phyloP scores from a whole-genome alignment of 2,797 vertebrate genomes.

The Oryzias dopingdopingensis region DNA sequence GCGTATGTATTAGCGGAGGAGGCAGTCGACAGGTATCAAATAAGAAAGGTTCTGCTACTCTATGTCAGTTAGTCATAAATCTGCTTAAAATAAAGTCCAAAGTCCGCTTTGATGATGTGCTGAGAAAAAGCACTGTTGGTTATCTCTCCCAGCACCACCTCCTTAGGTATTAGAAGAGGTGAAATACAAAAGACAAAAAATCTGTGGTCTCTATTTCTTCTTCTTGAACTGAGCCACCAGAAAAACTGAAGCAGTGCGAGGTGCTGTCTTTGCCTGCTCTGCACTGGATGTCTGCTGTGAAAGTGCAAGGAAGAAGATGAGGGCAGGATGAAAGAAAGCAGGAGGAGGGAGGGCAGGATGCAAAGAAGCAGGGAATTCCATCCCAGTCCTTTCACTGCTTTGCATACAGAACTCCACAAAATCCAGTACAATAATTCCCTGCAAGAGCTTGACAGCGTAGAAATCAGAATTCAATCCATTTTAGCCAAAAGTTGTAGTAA shows the following conservation, averaged over 20 bases:
- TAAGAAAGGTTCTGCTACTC: slow-evolving; percentile 1
- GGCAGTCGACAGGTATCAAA: slow-evolving; percentile 17
- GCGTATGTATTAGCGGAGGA: slow-evolving; percentile 15
- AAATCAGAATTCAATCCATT: slow-evolving; percentile 31
- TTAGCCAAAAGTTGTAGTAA: slow-evolving; percentile 21
- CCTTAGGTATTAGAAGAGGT: slow-evolving; percentile 13
- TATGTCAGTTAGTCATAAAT: slow-evolving; percentile 26
- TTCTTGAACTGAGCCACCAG: slow-evolving; percentile 44
- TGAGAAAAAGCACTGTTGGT: slow-evolving; percentile 15
- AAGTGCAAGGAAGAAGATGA: slow-evolving; percentile 62
- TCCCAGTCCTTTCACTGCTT: slow-evolving; percentile 38
- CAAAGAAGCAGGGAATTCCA: slow-evolving; percentile 56
- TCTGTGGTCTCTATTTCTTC: slow-evolving; percentile 14
- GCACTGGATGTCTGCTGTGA: slow-evolving; percentile 64
- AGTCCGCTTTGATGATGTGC: slow-evolving; percentile 25
- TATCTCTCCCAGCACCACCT: slow-evolving; percentile 35
- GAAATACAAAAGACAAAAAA: slow-evolving; percentile 27
- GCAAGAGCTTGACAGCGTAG: slow-evolving; percentile 41
- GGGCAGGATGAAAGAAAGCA: slow-evolving; percentile 47
- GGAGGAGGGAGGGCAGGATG: slow-evolving; percentile 54
- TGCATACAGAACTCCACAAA: slow-evolving; percentile 44
- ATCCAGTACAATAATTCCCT: slow-evolving; percentile 24
- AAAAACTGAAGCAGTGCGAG: slow-evolving; percentile 57
- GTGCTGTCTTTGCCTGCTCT: slow-evolving; percentile 71
- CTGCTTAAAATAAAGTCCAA: slow-evolving; percentile 14